Conservation (phyloP, 2,888 invertebrate genomes). For the Trisateles emortualis region DNA sequence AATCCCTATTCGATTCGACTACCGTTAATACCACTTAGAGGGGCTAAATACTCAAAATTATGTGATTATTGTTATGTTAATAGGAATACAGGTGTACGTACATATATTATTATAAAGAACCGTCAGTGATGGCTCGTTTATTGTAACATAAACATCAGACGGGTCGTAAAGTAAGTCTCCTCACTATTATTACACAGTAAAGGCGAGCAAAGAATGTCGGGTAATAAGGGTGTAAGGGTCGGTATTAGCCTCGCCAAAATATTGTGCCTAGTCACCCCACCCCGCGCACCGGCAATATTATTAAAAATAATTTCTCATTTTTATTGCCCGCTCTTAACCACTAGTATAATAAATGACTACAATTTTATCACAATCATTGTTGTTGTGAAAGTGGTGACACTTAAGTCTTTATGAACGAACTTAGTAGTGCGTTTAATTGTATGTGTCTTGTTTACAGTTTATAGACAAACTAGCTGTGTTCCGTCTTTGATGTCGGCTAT, state of each 20-base stretch:
- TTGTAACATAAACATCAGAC: conserved; percentile 66
- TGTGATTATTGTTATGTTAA: not conserved
- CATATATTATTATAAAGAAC: conserved; percentile 40
- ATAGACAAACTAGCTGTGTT: no score
- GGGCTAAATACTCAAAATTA: no score
- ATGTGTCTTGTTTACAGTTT: no score
- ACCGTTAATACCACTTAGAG: no score
- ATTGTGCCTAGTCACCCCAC: conserved; percentile 71
- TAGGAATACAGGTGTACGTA: conserved; percentile 5
- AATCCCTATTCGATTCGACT: no score
- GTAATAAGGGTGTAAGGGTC: conserved; percentile 68
- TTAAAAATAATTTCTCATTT: conserved; percentile 87
- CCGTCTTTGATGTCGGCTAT: no score
- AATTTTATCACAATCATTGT: conserved; percentile 49
- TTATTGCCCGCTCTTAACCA: conserved; percentile 75
- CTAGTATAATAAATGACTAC: conserved; percentile 72
- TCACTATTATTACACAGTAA: conserved; percentile 73
- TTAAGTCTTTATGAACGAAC: conserved; percentile 3
- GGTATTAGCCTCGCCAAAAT: conserved; percentile 69
- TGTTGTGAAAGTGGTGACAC: conserved; percentile 20
- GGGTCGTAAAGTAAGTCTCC: conserved; percentile 77
- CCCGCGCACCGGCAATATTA: conserved; percentile 68
- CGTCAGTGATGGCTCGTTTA: conserved; percentile 51
- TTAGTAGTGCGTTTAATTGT: no score
- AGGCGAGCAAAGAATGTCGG: conserved; percentile 71